A percentile compares a stretch with the other conserved stretches of the same genome.
phyloP scores from a whole-genome alignment of 2,113 vertebrate species.

The Haemorhous mexicanus region DNA sequence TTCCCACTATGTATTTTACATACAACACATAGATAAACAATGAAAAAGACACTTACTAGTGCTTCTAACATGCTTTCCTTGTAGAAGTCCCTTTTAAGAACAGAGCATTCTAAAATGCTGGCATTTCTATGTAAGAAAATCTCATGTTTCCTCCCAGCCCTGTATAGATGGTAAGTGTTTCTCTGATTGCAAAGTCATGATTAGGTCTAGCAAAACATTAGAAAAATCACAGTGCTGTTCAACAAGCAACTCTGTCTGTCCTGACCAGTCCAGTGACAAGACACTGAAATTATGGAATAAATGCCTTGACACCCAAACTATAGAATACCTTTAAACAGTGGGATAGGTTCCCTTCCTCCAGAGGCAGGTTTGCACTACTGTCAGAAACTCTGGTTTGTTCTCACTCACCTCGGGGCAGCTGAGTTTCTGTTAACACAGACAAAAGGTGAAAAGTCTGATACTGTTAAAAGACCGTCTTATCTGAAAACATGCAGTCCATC shows the following conservation, averaged over 20 bases:
- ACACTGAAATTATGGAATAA: background rate
- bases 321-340: background rate
- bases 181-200: background rate
- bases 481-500: background rate
- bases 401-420: background rate
- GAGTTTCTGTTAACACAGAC: background rate
- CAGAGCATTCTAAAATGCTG: background rate
- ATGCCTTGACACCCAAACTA: background rate
- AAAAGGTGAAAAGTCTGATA: background rate
- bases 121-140: background rate
- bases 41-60: background rate
- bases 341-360: background rate
- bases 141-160: background rate
- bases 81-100: background rate
- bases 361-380: background rate
- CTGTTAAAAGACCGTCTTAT: background rate
- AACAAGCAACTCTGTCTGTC: background rate
- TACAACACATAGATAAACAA: background rate
- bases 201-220: background rate
- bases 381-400: background rate
- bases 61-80: background rate
- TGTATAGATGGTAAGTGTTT: background rate
- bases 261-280: background rate
- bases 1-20: background rate
- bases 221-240: background rate